phyloP scores from a whole-genome alignment of 2,797 vertebrate species.

The Enteromius afrohamiltoni region DNA sequence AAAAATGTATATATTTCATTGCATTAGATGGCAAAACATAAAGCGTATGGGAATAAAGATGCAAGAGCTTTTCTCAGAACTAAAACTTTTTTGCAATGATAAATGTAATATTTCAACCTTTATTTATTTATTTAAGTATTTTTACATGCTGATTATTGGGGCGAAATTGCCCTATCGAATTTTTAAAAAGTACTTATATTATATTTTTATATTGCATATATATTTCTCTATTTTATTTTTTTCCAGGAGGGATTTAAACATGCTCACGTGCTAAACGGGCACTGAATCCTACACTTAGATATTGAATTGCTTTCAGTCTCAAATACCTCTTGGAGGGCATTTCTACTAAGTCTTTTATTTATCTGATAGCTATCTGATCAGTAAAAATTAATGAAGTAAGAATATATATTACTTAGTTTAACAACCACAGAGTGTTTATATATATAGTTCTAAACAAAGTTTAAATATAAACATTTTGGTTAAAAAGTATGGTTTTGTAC shows the following conservation, averaged over 20 bases:
- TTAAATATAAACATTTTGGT: neutral
- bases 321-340: neutral
- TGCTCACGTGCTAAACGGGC: neutral
- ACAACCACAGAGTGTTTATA: neutral
- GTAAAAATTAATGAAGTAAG: constrained; percentile 25
- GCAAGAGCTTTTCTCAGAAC: neutral
- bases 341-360: constrained; percentile 6
- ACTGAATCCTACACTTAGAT: constrained; percentile 1
- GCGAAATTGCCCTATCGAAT: neutral
- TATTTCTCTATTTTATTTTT: neutral
- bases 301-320: constrained; percentile 17
- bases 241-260: neutral
- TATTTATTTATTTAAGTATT: neutral
- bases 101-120: neutral
- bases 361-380: constrained; percentile 8
- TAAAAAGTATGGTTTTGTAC: neutral
- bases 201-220: too few species aligned
- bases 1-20: neutral
- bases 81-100: too few species aligned
- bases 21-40: neutral
- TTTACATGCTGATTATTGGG: neutral
- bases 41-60: neutral
- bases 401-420: neutral
- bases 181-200: neutral
- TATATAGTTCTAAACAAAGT: too few species aligned